Evolutionary conservation across 2,113 vertebrate species (phyloP).

Genomic region (Micronisus gabar): DNA sequence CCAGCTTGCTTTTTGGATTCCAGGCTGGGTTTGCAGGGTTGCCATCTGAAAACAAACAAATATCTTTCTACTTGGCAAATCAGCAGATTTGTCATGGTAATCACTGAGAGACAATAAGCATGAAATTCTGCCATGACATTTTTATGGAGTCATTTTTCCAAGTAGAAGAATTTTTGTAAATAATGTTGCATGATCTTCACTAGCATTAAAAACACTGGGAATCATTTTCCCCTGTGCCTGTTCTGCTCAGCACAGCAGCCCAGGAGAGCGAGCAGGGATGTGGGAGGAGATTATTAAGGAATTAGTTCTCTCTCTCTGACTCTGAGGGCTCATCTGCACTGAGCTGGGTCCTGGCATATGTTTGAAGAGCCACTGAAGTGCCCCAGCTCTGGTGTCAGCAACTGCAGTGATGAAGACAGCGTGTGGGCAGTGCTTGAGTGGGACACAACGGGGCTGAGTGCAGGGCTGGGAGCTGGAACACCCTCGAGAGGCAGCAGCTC

Average conservation of each 20-base stretch:
- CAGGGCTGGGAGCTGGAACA: neutral
- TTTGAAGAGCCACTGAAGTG: neutral
- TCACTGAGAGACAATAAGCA: conserved; percentile 32
- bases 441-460: neutral
- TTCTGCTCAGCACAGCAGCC: neutral
- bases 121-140: conserved; percentile 12
- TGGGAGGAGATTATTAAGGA: conserved; percentile 17
- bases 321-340: neutral
- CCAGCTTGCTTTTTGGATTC: neutral
- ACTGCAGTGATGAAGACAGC: neutral
- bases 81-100: conserved; percentile 32
- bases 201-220: neutral
- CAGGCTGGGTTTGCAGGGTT: conserved; percentile 15
- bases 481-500: neutral
- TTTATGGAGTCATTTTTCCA: conserved; percentile 25
- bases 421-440: neutral
- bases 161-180: conserved; percentile 1
- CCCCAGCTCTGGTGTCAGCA: neutral
- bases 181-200: neutral
- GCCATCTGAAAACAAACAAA: conserved; percentile 48
- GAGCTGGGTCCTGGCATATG: neutral
- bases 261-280: neutral
- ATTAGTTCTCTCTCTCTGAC: neutral
- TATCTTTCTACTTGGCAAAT: conserved; percentile 19
- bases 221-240: neutral